phyloP scores from a whole-genome alignment of 2,888 invertebrate species.

The Thymelicus acteon region DNA sequence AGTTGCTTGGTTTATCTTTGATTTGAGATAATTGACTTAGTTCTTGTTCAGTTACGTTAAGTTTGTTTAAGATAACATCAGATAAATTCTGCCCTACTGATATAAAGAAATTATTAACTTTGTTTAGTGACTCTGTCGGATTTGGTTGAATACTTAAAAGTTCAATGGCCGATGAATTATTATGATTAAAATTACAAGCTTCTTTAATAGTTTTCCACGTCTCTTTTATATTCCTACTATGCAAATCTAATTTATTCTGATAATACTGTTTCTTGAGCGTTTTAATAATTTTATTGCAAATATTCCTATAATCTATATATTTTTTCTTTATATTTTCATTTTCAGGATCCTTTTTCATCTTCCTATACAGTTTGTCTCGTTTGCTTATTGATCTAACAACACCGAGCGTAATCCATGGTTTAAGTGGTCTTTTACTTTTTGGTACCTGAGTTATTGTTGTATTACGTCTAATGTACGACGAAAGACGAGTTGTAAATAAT shows the following conservation, averaged over 20 bases:
- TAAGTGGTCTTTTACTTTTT: too few species aligned
- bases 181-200: background rate
- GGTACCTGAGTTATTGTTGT: too few species aligned
- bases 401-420: too few species aligned
- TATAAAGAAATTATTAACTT: background rate
- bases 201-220: constrained; percentile 1
- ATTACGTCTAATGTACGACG: too few species aligned
- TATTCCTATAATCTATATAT: too few species aligned
- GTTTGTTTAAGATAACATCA: background rate
- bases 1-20: background rate
- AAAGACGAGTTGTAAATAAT: too few species aligned
- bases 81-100: background rate
- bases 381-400: too few species aligned
- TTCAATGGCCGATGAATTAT: background rate
- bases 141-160: background rate
- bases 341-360: too few species aligned
- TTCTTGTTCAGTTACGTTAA: background rate
- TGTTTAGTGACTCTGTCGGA: background rate
- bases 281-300: too few species aligned
- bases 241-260: background rate
- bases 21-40: background rate
- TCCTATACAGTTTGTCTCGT: too few species aligned
- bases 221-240: constrained; percentile 1
- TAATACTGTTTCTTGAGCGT: background rate
- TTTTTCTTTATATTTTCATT: too few species aligned